Evolutionary conservation across 2,797 vertebrate species (phyloP), one percentile per base, ranked within the genome.

Genomic region (Coilia nasus): DNA sequence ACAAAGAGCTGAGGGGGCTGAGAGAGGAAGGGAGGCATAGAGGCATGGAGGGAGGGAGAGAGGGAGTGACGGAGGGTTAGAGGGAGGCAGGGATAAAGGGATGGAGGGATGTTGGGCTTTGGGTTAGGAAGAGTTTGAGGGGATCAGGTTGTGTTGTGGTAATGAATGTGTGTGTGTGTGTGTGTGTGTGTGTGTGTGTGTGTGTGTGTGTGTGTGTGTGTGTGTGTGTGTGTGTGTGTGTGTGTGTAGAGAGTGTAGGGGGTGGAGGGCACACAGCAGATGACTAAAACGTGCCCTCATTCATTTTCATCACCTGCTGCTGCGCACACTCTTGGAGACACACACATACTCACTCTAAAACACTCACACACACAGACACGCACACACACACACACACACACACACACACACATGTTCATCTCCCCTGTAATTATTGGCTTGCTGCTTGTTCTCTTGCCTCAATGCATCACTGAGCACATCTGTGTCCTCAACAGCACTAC

Each of bases 401-500:
- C 35, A 35, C 64, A 71, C 28, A 35, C 28, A 67, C 62, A 67
- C 62, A 60, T 60, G 71, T 47, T 83, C 57, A 11, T 47, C 60
- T 85, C 46, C 59, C 83, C 80, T 81, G 62, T 84, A 82, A 91
- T 89, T 82, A 88, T 84, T n/a, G 50, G 21, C 85, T 81, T 82
- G 62, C 60, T 86, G 56, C 19, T 84, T 25, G 81, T 64, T 83
- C 60, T 57, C 23, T 35, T 64, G 85, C 82, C 28, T 82, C 80
- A 57, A 86, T 64, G 84, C 83, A 28, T 56, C 85, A 56, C 82
- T 89, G 87, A 85, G 89, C 88, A 88, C 90, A 90, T 90, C 92
- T 89, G 89, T 71, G 81, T 88, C 86, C 80, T 88, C 35, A 47
- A 64, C 89, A 89, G 75, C 88, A 80, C 5, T n/a, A 44, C 31